Evolutionary conservation across 1,140 invertebrate species (phyloP).

Genomic region (Zaprionus capensis): DNA sequence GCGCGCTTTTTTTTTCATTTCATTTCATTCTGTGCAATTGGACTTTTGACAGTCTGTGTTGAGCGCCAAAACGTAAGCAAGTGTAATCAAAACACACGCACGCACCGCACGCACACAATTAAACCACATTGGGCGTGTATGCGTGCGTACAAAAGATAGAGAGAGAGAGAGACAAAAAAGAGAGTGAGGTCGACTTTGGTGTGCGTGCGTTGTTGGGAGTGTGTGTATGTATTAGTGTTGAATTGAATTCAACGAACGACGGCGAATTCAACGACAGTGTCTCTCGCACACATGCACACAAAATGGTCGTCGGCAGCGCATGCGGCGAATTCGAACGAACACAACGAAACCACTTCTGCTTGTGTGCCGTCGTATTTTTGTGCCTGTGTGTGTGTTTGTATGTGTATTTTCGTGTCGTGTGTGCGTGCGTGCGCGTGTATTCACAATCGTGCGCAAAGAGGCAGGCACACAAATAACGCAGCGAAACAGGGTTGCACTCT

Average conservation of each 20-base stretch:
- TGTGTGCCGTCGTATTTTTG: not conserved
- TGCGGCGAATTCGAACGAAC: conserved; percentile 52
- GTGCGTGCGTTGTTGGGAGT: conserved; percentile 32
- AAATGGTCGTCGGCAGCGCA: conserved; percentile 47
- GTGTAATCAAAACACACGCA: conserved; percentile 82
- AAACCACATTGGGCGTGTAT: conserved; percentile 54
- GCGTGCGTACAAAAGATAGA: conserved; percentile 27
- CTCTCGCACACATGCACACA: conserved; percentile 50
- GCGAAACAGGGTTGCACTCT: conserved; percentile 57
- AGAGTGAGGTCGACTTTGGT: conserved; percentile 25
- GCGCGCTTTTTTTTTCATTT: conserved; percentile 56
- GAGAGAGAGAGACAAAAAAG: conserved; percentile 26
- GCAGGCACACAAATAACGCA: conserved; percentile 44
- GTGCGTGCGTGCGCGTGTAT: conserved; percentile 26
- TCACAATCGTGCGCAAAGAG: conserved; percentile 48
- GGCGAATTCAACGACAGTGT: conserved; percentile 42
- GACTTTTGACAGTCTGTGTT: conserved; percentile 62
- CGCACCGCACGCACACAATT: conserved; percentile 68
- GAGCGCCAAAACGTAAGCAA: conserved; percentile 76
- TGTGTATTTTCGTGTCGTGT: conserved; percentile 7
- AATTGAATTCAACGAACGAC: conserved; percentile 50
- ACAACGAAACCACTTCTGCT: conserved; percentile 39
- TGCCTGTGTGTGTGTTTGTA: conserved; percentile 17
- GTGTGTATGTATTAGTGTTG: conserved; percentile 37
- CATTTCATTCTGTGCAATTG: conserved; percentile 62